Conservation (phyloP, 35 echinoderm and acorn worm species). For the Apostichopus parvimensis region DNA sequence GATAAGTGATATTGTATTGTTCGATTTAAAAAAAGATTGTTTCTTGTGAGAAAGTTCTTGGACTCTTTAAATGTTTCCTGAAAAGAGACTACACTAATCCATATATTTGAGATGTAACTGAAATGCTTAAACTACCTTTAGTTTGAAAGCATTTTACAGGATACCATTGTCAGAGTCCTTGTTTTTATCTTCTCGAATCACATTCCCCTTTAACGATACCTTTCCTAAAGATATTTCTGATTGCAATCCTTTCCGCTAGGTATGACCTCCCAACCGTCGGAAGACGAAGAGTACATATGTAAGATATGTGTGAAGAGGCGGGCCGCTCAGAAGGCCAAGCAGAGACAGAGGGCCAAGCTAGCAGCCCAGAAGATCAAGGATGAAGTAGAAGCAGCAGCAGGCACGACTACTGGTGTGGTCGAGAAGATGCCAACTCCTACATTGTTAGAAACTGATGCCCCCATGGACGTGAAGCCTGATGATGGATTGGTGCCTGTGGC, state of each 20-base stretch:
- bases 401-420: neutral
- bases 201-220: no score
- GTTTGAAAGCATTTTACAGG: no score
- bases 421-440: neutral
- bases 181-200: no score
- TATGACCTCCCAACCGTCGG: constrained; percentile 83
- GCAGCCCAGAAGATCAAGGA: constrained; percentile 60
- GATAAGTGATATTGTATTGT: no score
- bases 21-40: no score
- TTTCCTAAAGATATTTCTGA: neutral
- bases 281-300: constrained; percentile 94
- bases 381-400: neutral
- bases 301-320: constrained; percentile 72
- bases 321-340: constrained; percentile 66
- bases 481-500: constrained; percentile 26
- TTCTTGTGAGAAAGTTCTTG: no score
- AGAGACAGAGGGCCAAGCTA: constrained; percentile 48
- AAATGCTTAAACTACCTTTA: no score
- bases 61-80: no score
- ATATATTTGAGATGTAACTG: no score
- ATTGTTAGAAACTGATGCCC: neutral
- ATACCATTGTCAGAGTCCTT: no score
- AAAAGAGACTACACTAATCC: no score
- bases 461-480: neutral
- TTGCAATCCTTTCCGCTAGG: constrained; percentile 41